phyloP scores from a whole-genome alignment of 2,888 invertebrate species.

The Acronicta leporina region DNA sequence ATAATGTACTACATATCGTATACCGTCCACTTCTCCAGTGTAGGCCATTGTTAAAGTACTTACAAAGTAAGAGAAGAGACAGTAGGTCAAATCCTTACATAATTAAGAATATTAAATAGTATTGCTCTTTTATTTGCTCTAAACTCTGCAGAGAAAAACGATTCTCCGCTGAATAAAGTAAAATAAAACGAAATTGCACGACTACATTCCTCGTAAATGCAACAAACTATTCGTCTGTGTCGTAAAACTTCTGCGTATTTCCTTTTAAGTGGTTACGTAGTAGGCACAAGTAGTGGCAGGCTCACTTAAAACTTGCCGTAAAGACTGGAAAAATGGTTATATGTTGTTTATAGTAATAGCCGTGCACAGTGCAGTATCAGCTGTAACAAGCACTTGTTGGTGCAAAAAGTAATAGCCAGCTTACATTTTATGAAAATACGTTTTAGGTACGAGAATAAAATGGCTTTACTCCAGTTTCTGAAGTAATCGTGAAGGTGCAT shows the following conservation, averaged over 20 bases:
- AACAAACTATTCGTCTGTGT: slow-evolving; percentile 31
- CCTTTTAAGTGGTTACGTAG: slow-evolving; percentile 18
- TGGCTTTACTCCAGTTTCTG: background rate
- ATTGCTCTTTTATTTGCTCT: too few relatives aligned
- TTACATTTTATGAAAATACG: slow-evolving; percentile 6
- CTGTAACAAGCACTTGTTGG: slow-evolving; percentile 16
- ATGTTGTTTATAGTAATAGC: slow-evolving; percentile 43
- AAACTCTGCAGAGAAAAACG: background rate
- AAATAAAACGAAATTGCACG: slow-evolving; percentile 24
- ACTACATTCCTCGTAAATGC: slow-evolving; percentile 28
- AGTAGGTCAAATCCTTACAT: slow-evolving; percentile 18
- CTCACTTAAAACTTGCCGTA: slow-evolving; percentile 54
- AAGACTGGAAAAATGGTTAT: slow-evolving; percentile 44
- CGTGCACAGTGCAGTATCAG: slow-evolving; percentile 16
- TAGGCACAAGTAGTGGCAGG: slow-evolving; percentile 39
- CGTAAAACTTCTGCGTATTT: slow-evolving; percentile 44
- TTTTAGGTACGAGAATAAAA: background rate
- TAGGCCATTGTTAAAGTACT: slow-evolving; percentile 37
- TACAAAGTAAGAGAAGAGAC: background rate
- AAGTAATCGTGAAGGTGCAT: background rate
- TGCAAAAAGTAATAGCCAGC: slow-evolving; percentile 10
- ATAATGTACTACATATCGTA: slow-evolving; percentile 40
- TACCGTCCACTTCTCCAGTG: slow-evolving; percentile 24
- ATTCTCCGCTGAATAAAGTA: slow-evolving; percentile 6
- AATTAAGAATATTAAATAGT: too few relatives aligned